A percentile compares a stretch with the other conserved stretches of the same genome.
Conservation (phyloP, 2,797 vertebrate species). For the Pelochelys cantorii region DNA sequence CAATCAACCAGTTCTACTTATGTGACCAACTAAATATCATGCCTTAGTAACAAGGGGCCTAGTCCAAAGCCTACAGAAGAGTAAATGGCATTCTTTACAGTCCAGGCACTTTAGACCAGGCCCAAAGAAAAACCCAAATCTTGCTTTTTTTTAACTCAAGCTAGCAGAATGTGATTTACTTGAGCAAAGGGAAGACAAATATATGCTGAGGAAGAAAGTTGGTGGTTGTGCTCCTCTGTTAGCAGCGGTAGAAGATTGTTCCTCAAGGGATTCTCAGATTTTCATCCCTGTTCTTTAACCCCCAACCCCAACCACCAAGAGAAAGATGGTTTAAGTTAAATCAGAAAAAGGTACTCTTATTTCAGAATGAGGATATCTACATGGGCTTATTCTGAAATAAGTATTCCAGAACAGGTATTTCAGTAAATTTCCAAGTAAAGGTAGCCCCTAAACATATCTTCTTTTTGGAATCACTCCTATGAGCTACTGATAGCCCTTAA, state of each 20-base stretch:
- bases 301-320: neutral
- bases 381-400: neutral
- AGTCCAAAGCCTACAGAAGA: neutral
- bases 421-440: constrained; percentile 43
- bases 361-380: neutral
- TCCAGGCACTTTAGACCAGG: neutral
- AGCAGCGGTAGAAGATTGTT: neutral
- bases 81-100: neutral
- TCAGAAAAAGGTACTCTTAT: neutral
- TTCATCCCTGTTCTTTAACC: neutral
- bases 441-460: constrained; percentile 1
- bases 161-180: neutral
- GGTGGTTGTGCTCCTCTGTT: neutral
- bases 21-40: neutral
- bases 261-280: neutral
- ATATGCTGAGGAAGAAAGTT: neutral
- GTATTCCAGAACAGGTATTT: constrained; percentile 35
- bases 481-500: constrained; percentile 51
- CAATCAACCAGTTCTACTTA: neutral
- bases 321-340: neutral
- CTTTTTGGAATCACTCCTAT: neutral
- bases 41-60: constrained; percentile 6
- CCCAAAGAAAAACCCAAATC: neutral
- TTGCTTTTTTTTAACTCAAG: neutral
- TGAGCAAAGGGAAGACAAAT: neutral